A percentile compares a stretch with the other conserved stretches of the same genome.
These are phyloP conservation scores for Passer montanus DNA, from an alignment of 2,113 vertebrate species.

Conservation along the genomic window DNA sequence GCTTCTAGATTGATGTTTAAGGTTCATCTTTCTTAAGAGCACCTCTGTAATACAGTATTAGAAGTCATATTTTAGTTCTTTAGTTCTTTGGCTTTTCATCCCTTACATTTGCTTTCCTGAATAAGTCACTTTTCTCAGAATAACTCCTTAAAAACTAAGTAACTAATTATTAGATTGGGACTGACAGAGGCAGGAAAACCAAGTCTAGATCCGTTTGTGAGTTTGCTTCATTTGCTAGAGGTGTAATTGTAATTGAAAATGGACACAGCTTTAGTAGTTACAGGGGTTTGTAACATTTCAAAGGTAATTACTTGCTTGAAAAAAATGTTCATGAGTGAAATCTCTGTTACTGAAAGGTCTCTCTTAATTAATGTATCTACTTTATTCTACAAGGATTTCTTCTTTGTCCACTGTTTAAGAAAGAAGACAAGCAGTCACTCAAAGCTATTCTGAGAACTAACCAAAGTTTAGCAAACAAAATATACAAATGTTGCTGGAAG, in stretches of 20 bases:
- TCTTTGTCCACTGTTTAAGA: background rate
- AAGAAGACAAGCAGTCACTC: background rate
- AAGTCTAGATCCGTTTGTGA: background rate
- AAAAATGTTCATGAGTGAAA: background rate
- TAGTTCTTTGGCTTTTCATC: background rate
- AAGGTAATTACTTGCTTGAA: constrained; percentile 46
- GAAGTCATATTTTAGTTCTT: background rate
- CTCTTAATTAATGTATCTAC: constrained; percentile 35
- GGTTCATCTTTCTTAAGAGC: background rate
- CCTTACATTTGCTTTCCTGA: background rate
- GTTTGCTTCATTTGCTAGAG: background rate
- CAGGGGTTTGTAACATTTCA: background rate
- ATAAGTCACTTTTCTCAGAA: background rate
- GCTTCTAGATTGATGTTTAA: background rate
- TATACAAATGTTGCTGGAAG: background rate
- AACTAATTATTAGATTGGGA: background rate
- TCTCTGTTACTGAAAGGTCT: background rate
- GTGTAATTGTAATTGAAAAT: constrained; percentile 32
- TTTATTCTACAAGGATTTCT: constrained; percentile 21
- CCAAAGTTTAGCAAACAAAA: background rate
- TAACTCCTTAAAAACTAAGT: background rate
- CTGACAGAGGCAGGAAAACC: constrained; percentile 4
- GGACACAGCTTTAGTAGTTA: background rate
- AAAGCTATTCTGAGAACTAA: background rate
- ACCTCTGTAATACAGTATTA: background rate